phyloP scores from a whole-genome alignment of 2,888 invertebrate species.

The Hymenopus coronatus region DNA sequence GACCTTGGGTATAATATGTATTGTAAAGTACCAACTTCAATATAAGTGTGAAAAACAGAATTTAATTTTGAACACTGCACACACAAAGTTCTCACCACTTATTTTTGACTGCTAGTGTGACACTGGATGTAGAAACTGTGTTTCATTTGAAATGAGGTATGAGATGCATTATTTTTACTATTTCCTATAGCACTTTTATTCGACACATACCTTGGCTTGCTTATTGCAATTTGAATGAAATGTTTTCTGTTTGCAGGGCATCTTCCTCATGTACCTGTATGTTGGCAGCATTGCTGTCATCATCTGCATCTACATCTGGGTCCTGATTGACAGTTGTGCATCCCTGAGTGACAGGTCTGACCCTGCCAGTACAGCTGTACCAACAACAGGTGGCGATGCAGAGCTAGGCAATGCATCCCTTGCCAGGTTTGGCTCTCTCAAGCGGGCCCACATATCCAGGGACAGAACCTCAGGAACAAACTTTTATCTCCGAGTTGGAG shows the following conservation, averaged over 20 bases:
- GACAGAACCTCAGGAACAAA: conserved; percentile 52
- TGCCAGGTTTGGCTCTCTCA: conserved; percentile 52
- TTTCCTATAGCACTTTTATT: no score
- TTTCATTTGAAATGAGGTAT: no score
- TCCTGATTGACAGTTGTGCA: conserved; percentile 53
- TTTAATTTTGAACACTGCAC: no score
- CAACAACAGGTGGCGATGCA: conserved; percentile 42
- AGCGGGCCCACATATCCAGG: conserved; percentile 53
- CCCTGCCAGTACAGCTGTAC: conserved; percentile 38
- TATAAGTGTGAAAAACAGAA: no score
- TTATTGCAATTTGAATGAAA: no score
- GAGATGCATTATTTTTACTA: no score
- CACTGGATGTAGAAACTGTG: no score
- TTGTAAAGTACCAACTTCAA: no score
- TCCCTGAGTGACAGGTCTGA: conserved; percentile 36
- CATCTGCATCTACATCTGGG: conserved; percentile 55
- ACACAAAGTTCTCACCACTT: no score
- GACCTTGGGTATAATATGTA: no score
- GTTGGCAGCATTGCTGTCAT: conserved; percentile 55
- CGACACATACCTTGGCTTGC: no score
- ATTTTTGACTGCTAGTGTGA: no score
- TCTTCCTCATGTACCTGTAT: conserved; percentile 54
- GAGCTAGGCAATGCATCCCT: conserved; percentile 48
- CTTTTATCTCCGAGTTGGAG: conserved; percentile 54
- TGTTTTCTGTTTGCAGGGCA: conserved; percentile 43